Conservation (phyloP, 2,888 invertebrate genomes). For the Papilio elwesi region DNA sequence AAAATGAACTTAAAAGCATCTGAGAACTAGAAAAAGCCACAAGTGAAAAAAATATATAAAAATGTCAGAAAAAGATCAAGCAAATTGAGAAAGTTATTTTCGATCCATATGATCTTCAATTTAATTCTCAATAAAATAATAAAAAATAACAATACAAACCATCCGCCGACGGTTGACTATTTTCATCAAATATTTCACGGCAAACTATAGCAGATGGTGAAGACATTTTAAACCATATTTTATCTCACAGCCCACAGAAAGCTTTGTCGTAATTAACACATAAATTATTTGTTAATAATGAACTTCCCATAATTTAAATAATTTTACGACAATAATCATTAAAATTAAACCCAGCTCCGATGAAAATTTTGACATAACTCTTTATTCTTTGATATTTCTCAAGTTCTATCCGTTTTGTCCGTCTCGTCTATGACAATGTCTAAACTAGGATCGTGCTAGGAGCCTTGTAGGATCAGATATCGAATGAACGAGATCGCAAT, state of each 20-base stretch:
- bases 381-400: slow-evolving; percentile 23
- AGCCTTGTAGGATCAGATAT: too few relatives aligned
- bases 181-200: slow-evolving; percentile 93
- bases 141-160: slow-evolving; percentile 82
- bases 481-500: too few relatives aligned
- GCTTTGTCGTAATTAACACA: slow-evolving; percentile 5
- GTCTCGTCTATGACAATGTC: too few relatives aligned
- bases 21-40: background rate
- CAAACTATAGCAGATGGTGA: slow-evolving; percentile 86
- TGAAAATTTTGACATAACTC: slow-evolving; percentile 42
- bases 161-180: slow-evolving; percentile 91
- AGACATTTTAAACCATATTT: slow-evolving; percentile 66
- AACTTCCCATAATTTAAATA: slow-evolving; percentile 43
- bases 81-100: background rate
- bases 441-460: too few relatives aligned
- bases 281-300: slow-evolving; percentile 30
- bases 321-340: slow-evolving; percentile 34
- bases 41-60: background rate
- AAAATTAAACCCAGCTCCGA: slow-evolving; percentile 24
- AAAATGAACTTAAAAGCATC: background rate
- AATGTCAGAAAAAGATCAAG: background rate
- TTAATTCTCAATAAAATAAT: slow-evolving; percentile 28
- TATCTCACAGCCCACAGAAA: slow-evolving; percentile 52
- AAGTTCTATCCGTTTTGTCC: background rate
- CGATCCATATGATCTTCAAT: background rate